Evolutionary conservation across 2,888 invertebrate genomes (phyloP), one percentile per base, ranked within the genome.

Genomic region (Ochropleura leucogaster): DNA sequence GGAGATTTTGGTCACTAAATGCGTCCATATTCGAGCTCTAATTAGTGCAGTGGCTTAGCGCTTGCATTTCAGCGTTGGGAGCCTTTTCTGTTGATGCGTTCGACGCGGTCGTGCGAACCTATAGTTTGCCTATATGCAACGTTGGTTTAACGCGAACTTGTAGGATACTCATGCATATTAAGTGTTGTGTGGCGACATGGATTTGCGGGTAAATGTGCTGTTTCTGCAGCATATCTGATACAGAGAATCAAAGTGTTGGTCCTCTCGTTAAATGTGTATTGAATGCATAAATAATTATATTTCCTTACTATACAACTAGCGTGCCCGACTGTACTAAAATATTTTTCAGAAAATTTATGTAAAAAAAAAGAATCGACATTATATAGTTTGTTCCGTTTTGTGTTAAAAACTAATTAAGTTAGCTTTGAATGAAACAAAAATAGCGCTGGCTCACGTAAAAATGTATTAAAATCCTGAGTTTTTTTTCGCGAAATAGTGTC

Each of bases 1-100:
- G 18, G 14, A 46, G 68, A 72, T 80, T 80, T 83, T 57, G 65
- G 84, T 80, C 80, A 65, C 68, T 72, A 57, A 67, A 71, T 81
- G 55, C 65, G 75, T 49, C 65, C 77, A 72, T 69, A 77, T 66
- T 80, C 16, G 47, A n/a, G 30, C 20, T 16, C 47, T 72, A 67
- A 80, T 79, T 72, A 80, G 60, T 62, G 73, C 63, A 66, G 47
- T 40, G 47, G 65, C 49, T 55, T 20, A 67, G 62, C 42, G 71
- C 7, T 20, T 64, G 65, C 46, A 42, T 69, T 77, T 82, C 44
- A 59, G 10, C 20, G 82, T 57, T 74, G 4, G n/a, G 18, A 74
- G 76, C 65, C 49, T 68, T 79, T 79, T 69, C 79, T 69, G 78
- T 44, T 18, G 53, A 10, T 68, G 63, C 20, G 53, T 60, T 65